Evolutionary conservation across 1,140 invertebrate species (phyloP).

Genomic region (Camponotus vicinus): DNA sequence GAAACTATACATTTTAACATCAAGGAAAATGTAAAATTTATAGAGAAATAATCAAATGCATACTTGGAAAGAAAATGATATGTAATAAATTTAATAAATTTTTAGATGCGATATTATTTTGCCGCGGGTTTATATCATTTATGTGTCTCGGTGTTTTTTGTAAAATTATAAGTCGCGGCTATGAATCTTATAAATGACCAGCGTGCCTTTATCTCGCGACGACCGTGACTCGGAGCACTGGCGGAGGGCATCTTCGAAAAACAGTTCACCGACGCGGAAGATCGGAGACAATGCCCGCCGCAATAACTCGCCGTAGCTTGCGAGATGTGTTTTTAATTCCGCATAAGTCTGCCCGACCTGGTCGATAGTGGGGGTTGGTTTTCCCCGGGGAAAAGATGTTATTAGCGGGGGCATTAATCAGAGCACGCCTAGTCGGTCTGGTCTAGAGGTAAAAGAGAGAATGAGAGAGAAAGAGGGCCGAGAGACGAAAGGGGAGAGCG

Average conservation of each 20-base stretch:
- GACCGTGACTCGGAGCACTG: slow-evolving; percentile 12
- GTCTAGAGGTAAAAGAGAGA: slow-evolving; percentile 35
- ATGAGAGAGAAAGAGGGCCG: slow-evolving; percentile 43
- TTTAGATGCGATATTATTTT: not conserved
- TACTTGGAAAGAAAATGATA: not conserved
- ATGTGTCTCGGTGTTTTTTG: not conserved
- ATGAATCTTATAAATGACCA: slow-evolving; percentile 54
- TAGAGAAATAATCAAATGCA: not conserved
- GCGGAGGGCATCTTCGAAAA: slow-evolving; percentile 50
- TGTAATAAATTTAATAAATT: not conserved
- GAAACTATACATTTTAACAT: not conserved
- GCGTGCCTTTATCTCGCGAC: slow-evolving; percentile 50
- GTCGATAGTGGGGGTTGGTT: slow-evolving; percentile 64
- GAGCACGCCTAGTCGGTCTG: slow-evolving; percentile 71
- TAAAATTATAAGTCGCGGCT: slow-evolving; percentile 39
- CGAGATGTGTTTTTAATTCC: slow-evolving; percentile 85
- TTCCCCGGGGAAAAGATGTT: slow-evolving; percentile 83
- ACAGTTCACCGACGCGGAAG: slow-evolving; percentile 60
- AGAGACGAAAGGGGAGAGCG: slow-evolving; percentile 3
- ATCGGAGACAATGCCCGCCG: slow-evolving; percentile 68
- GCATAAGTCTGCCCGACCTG: slow-evolving; percentile 81
- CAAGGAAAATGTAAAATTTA: not conserved
- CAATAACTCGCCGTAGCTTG: slow-evolving; percentile 70
- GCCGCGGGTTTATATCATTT: not conserved
- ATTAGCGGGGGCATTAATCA: slow-evolving; percentile 86